phyloP scores from a whole-genome alignment of 2,888 invertebrate species.

The Cryptosula pallasiana region DNA sequence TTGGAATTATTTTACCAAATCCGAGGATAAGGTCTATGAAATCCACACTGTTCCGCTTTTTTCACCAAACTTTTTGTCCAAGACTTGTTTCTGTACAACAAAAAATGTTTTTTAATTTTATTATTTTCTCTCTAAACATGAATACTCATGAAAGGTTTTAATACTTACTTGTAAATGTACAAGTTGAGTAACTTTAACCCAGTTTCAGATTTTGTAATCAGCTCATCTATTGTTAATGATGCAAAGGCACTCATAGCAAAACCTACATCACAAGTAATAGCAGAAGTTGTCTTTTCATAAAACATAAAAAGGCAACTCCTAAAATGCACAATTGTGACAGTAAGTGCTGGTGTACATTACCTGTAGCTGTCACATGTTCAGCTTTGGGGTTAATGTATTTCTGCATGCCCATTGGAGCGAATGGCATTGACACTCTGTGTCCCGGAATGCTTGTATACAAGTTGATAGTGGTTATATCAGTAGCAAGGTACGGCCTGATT shows the following conservation, averaged over 20 bases:
- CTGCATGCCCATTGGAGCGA: conserved; percentile 87
- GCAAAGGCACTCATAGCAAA: conserved; percentile 48
- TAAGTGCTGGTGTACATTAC: not conserved
- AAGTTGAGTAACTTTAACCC: conserved; percentile 4
- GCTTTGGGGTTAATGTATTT: conserved; percentile 84
- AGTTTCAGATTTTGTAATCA: not conserved
- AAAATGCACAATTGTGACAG: not conserved
- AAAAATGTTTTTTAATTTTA: too few species aligned
- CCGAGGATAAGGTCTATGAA: conserved; percentile 81
- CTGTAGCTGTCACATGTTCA: conserved; percentile 72
- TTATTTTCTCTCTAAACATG: too few species aligned
- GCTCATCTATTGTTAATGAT: conserved; percentile 53
- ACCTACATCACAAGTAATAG: not conserved
- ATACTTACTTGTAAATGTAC: conserved; percentile 20
- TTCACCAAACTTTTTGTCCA: conserved; percentile 61
- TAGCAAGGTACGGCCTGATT: conserved; percentile 71
- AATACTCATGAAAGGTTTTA: too few species aligned
- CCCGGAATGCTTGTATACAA: conserved; percentile 60
- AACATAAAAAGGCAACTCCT: not conserved
- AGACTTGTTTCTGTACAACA: not conserved
- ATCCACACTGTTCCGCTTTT: conserved; percentile 72
- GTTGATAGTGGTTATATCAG: conserved; percentile 66
- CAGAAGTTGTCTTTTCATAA: not conserved
- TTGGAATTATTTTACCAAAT: conserved; percentile 62
- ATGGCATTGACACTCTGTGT: conserved; percentile 62